These are phyloP conservation scores for Stenodema calcarata DNA, from an alignment of 2,888 invertebrate species.

Conservation along the genomic window DNA sequence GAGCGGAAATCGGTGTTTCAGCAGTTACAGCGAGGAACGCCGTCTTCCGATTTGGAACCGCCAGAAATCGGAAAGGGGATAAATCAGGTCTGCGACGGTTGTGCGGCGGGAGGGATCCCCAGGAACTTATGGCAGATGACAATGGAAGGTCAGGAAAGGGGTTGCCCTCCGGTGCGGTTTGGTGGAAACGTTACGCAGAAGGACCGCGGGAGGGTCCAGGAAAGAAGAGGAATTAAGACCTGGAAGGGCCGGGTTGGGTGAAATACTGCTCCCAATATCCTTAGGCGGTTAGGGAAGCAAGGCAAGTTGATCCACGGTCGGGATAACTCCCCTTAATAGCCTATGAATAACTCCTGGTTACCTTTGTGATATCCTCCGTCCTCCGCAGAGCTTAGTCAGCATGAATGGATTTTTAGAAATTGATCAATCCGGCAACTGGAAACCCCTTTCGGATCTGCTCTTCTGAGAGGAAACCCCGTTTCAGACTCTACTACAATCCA, in stretches of 20 bases:
- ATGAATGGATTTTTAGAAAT: slow-evolving; percentile 2
- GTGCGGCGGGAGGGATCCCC: background rate
- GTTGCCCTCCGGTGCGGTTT: background rate
- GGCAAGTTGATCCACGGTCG: slow-evolving; percentile 45
- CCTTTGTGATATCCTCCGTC: slow-evolving; percentile 28
- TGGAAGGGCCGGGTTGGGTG: background rate
- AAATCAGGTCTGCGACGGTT: background rate
- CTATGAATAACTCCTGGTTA: slow-evolving; percentile 49
- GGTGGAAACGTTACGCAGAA: background rate
- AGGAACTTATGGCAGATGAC: slow-evolving; percentile 45
- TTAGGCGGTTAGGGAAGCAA: slow-evolving; percentile 46
- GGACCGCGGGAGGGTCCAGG: background rate
- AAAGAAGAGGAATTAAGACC: background rate
- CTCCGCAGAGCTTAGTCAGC: background rate
- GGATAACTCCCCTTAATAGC: slow-evolving; percentile 50
- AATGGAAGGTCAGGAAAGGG: slow-evolving; percentile 26
- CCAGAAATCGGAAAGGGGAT: slow-evolving; percentile 31
- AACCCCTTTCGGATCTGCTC: no score
- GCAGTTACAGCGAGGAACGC: background rate
- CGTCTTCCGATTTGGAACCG: background rate
- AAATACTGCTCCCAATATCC: slow-evolving; percentile 51
- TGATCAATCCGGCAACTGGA: background rate
- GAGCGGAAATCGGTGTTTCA: background rate
- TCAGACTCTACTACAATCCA: no score
- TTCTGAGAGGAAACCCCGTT: no score